Base-by-base conservation (phyloP, 2,888 invertebrate species). In the Nasonia oneida region DNA sequence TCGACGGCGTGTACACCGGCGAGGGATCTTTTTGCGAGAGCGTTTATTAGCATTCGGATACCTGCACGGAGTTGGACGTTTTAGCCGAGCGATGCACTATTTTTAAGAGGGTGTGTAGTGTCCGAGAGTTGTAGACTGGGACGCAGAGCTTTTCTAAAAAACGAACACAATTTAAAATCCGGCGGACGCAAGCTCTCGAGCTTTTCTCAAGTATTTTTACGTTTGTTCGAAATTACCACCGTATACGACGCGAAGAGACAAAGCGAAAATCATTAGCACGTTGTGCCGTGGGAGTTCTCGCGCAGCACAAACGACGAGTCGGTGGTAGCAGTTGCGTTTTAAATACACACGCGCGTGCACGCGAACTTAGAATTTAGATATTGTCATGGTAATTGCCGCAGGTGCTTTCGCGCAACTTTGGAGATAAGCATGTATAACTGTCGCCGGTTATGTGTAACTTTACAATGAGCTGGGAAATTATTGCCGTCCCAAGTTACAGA, bases 361-460 rank as follows among this genome's bases (percentile, higher is more conserved):
- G 74, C n/a, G 74, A 74, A 61, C 57, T 83, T 78, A 61, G 71
- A 78, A 83, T 79, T 79, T 64, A 79, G 83, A 76, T 80, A 85
- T 81, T 81, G 84, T 85, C 76, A 61, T 71, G 76, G 76, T 85
- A 81, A 85, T 85, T 85, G 76, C 84, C 81, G 53, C 81, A 71
- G 81, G 76, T 81, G 81, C 80, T 84, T 84, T 79, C 47, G 57
- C 3, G 33, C 67, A 79, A 79, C 79, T 80, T 84, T 53, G 37
- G 53, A 80, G 84, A 84, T 84, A 84, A 84, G 84, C 79, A 39
- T 67, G 84, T 75, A 80, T 84, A 74, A 73, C 74, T 67, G 79
- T 67, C 84, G 53, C n/a, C 61, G 61, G 79, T 75, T 80, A 57
- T 61, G 74, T 74, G 50, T 74, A 74, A 84, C 83, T 80, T 75